phyloP scores from a whole-genome alignment of 2,113 vertebrate genomes.

The Vulpes vulpes region DNA sequence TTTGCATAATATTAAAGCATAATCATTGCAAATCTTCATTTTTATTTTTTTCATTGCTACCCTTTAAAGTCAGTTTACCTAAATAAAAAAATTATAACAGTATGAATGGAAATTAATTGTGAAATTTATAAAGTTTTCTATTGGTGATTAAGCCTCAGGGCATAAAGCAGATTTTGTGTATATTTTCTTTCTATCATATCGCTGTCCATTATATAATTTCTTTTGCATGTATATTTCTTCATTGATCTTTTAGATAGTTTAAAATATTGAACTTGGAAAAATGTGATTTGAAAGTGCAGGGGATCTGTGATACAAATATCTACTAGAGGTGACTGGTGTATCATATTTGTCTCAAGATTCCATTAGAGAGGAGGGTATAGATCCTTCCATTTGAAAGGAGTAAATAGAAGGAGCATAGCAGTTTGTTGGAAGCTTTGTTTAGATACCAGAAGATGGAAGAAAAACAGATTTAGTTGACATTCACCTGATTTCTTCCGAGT shows the following conservation, averaged over 20 bases:
- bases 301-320: background rate
- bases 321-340: background rate
- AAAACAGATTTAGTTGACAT: background rate
- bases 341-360: background rate
- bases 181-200: constrained; percentile 26
- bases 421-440: background rate
- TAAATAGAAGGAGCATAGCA: background rate
- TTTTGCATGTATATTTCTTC: background rate
- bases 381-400: too few relatives aligned
- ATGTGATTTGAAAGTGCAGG: background rate
- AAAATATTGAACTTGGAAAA: background rate
- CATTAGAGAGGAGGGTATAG: background rate
- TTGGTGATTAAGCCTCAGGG: background rate
- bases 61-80: background rate
- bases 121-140: background rate
- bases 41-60: background rate
- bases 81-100: background rate
- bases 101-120: background rate
- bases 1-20: constrained; percentile 19
- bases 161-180: background rate
- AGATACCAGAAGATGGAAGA: background rate
- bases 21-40: background rate
- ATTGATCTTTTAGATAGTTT: background rate
- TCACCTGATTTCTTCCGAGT: background rate
- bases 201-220: background rate